A percentile compares a stretch with the other conserved stretches of the same genome.
Conservation (phyloP, 2,797 vertebrate genomes). For the Leptatherina wallacei region DNA sequence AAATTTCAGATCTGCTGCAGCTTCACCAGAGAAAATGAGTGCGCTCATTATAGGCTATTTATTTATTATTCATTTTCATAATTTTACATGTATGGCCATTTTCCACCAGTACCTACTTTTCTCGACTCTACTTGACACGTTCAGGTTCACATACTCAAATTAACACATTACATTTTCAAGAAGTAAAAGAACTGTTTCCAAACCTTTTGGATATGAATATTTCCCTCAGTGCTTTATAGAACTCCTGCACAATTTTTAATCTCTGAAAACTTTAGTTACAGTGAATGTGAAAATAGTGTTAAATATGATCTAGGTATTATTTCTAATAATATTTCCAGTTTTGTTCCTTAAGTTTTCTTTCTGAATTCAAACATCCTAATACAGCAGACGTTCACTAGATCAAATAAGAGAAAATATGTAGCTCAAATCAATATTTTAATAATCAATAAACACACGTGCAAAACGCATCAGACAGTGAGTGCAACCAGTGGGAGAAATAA, state of each 20-base stretch:
- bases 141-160: background rate
- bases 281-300: background rate
- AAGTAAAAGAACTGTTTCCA: background rate
- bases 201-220: background rate
- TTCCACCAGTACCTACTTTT: background rate
- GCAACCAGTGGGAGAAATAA: background rate
- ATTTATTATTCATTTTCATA: background rate
- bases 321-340: background rate
- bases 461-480: background rate
- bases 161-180: background rate
- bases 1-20: background rate
- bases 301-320: background rate
- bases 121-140: background rate
- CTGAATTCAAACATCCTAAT: background rate
- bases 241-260: background rate
- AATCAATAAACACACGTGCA: background rate
- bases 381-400: background rate
- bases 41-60: background rate
- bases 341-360: background rate
- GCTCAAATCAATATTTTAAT: background rate
- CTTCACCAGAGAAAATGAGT: background rate
- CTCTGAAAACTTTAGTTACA: background rate
- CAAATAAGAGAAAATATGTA: background rate
- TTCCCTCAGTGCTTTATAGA: rapidly evolving
- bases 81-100: background rate